Evolutionary conservation across 2,888 invertebrate species (phyloP), one percentile per base, ranked within the genome.

Genomic region (Troides helena): DNA sequence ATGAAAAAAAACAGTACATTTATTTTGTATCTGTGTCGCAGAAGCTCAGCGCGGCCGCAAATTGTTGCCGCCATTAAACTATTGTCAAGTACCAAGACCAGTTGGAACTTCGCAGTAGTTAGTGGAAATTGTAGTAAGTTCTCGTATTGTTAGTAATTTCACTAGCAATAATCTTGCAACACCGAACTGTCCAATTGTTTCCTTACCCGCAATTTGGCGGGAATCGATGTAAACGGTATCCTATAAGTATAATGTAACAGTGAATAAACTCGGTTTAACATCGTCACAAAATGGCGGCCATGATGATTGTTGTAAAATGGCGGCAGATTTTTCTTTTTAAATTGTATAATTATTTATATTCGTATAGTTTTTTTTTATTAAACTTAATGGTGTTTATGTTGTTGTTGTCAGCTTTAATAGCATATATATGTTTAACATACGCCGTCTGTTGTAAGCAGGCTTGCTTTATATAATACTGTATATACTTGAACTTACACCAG

Each of bases 91-190:
- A 62, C 57, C n/a, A 43, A 25, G 21, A 62, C 66, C 68, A 61
- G 23, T 62, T 23, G 17, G 4, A 21, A 25, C 46, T 43, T n/a
- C 46, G 43, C 21, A 57, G n/a, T 68, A 30, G 67, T 68, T 68
- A 68, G 67, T 57, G 43, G 57, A 36, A 62, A 46, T 68, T 68
- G 67, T 62, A 46, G 62, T 57, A 30, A 62, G 50, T 68, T 68
- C 43, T 30, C 23, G 62, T 68, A 62, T 62, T 68, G 67, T 68
- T 62, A 43, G 67, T 68, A 57, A 62, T 68, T 68, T 67, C 62
- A 62, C 2, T 21, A 57, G 62, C 57, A 43, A 25, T 30, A 14
- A 39, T 58, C 39, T 67, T 67, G 62, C 57, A 66, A 66, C 65
- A 59, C 59, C 59, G n/a, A 25, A 59, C 25, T 25, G 59, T 65